Evolutionary conservation across 2,113 vertebrate genomes (phyloP).

Genomic region (Bubo blakistoni): DNA sequence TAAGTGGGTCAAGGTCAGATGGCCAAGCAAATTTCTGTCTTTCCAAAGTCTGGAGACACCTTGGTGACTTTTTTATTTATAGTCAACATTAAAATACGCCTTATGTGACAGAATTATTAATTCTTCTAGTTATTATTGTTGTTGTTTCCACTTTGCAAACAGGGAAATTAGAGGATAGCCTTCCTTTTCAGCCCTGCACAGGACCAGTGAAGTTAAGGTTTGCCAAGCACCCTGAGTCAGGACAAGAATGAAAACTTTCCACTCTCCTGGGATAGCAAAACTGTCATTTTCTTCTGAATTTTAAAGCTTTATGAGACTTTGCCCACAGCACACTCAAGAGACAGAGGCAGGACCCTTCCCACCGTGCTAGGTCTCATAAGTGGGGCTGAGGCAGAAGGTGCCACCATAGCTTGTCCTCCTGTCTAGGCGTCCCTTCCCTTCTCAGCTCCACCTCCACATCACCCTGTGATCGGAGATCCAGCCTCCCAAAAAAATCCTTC

Average conservation of each 20-base stretch:
- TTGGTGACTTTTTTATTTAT: not conserved
- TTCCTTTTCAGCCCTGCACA: not conserved
- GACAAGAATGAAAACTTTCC: not conserved
- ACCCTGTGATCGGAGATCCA: fast-evolving
- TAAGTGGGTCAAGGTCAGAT: not conserved
- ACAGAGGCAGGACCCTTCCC: not conserved
- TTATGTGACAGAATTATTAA: not conserved
- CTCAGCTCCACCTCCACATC: not conserved
- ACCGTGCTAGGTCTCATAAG: not conserved
- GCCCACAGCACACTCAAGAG: not conserved
- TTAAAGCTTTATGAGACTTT: not conserved
- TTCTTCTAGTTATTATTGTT: not conserved
- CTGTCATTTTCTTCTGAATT: not conserved
- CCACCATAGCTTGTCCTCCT: not conserved
- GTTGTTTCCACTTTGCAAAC: not conserved
- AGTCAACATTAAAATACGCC: not conserved
- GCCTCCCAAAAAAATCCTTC: not conserved
- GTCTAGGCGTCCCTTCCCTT: not conserved
- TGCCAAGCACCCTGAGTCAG: not conserved
- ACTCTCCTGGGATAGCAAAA: not conserved
- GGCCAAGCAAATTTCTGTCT: not conserved
- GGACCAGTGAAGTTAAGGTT: not conserved
- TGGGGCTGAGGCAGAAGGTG: not conserved
- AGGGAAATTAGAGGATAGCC: not conserved
- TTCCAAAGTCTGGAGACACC: not conserved